These are phyloP conservation scores for Caenorhabditis latens DNA, from an alignment of 1,140 invertebrate species.

Conservation along the genomic window DNA sequence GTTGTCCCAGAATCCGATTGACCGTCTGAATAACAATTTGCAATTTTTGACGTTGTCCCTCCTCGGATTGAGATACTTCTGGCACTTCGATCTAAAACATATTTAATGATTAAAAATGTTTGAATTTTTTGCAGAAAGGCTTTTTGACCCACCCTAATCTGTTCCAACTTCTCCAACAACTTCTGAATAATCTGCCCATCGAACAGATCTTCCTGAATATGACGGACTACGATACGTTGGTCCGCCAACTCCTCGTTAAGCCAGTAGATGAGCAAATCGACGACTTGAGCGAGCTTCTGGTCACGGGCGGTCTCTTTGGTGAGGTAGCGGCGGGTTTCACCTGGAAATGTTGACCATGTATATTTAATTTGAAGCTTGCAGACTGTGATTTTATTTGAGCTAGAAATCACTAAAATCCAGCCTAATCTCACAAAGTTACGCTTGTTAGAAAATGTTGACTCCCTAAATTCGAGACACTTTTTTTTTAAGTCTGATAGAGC, in stretches of 20 bases:
- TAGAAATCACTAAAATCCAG: no score
- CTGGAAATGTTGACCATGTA: conserved; percentile 53
- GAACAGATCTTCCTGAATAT: conserved; percentile 90
- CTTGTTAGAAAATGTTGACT: no score
- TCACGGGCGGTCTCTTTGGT: conserved; percentile 89
- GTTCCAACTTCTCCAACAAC: conserved; percentile 84
- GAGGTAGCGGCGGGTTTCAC: conserved; percentile 93
- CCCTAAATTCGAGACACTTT: no score
- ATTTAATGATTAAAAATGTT: no score
- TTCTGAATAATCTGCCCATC: conserved; percentile 98
- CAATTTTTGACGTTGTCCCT: conserved; percentile 95
- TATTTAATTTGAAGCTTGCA: no score
- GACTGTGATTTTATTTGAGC: no score
- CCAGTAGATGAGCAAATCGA: conserved; percentile 81
- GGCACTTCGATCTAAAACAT: conserved; percentile 95
- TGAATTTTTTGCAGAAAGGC: no score
- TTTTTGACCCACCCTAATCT: conserved; percentile 74
- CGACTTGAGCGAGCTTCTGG: conserved; percentile 88
- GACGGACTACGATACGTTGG: conserved; percentile 89
- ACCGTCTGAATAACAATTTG: conserved; percentile 88
- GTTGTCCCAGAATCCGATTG: conserved; percentile 83
- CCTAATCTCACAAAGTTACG: no score
- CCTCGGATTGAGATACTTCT: conserved; percentile 98
- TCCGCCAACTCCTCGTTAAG: conserved; percentile 97
- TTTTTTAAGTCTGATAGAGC: no score